Evolutionary conservation across 2,888 invertebrate species (phyloP).

Genomic region (Aleiodes testaceus): DNA sequence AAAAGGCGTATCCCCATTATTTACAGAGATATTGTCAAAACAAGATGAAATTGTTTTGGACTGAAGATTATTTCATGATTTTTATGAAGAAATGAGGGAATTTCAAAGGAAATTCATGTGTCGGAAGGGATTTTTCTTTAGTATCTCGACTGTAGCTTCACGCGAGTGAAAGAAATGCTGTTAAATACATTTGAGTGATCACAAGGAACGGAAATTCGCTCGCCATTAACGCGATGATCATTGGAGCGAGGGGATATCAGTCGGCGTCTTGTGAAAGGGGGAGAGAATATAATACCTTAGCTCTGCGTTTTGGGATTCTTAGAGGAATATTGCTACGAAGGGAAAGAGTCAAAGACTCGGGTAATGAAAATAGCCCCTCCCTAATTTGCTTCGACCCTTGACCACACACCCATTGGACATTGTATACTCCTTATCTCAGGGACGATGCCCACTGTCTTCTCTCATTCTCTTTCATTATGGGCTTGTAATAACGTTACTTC

Average conservation of each 20-base stretch:
- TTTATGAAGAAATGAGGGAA: no score
- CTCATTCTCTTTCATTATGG: conserved; percentile 61
- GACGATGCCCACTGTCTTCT: conserved; percentile 52
- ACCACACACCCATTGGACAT: conserved; percentile 55
- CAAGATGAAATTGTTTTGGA: no score
- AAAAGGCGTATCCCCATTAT: no score
- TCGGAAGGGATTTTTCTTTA: no score
- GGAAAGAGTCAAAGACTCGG: conserved; percentile 40
- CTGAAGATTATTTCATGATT: no score
- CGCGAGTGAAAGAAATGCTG: background rate
- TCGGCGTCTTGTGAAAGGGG: conserved; percentile 28
- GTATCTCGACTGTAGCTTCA: no score
- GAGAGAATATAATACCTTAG: conserved; percentile 34
- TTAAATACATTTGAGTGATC: conserved; percentile 11
- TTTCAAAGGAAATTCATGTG: no score
- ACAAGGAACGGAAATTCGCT: conserved; percentile 35
- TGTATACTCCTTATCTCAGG: conserved; percentile 59
- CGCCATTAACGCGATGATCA: conserved; percentile 42
- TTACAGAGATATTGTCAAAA: no score
- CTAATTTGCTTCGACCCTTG: conserved; percentile 65
- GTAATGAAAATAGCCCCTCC: conserved; percentile 67
- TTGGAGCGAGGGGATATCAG: conserved; percentile 32
- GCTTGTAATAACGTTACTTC: conserved; percentile 62
- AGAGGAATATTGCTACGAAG: no score
- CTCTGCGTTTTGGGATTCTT: conserved; percentile 28